These are phyloP conservation scores for Allobates femoralis DNA, from an alignment of 2,797 vertebrate species.

Conservation along the genomic window DNA sequence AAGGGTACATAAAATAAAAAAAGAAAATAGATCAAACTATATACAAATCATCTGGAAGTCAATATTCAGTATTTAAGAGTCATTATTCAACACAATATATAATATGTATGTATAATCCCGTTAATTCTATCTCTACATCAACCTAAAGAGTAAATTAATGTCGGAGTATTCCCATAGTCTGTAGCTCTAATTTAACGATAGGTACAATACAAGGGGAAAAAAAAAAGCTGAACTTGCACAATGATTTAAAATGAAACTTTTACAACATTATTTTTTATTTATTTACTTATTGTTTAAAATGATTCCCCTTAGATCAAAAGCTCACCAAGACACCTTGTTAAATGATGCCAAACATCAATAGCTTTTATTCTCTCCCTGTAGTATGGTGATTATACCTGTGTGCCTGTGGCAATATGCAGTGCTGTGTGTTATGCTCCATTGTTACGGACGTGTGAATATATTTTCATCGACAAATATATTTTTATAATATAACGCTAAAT, in stretches of 20 bases:
- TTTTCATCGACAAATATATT: constrained; percentile 7
- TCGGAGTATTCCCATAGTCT: too few species aligned
- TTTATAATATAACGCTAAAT: constrained; percentile 1
- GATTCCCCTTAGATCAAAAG: background rate
- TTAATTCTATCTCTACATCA: too few species aligned
- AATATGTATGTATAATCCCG: too few species aligned
- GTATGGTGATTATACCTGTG: background rate
- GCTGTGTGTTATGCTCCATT: constrained; percentile 14
- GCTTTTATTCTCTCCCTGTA: background rate
- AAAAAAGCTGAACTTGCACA: too few species aligned
- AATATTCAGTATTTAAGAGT: too few species aligned
- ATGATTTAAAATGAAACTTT: background rate
- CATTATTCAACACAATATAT: too few species aligned
- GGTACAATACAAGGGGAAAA: too few species aligned
- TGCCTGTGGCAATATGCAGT: constrained; percentile 26
- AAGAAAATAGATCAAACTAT: too few species aligned
- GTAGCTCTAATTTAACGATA: too few species aligned
- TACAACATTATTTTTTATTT: background rate
- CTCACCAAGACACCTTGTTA: background rate
- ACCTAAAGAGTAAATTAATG: too few species aligned
- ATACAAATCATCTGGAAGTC: too few species aligned
- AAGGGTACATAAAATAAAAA: too few species aligned
- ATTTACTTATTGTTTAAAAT: background rate
- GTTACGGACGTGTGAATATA: background rate
- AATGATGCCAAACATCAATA: constrained; percentile 14